Evolutionary conservation across 1,140 invertebrate genomes (phyloP).

Genomic region (Liolophura sinensis): DNA sequence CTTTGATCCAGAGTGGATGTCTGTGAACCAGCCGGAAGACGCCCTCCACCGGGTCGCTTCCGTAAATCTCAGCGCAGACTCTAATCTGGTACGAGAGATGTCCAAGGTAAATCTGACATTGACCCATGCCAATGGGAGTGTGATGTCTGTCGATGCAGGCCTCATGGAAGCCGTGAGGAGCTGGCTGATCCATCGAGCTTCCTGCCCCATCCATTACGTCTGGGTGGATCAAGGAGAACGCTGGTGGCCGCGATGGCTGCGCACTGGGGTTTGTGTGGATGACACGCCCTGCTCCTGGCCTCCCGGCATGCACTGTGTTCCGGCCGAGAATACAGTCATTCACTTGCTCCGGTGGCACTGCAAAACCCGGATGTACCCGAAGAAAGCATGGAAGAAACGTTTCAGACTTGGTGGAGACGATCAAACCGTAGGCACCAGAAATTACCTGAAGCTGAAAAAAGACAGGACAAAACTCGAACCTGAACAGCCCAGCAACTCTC

Average conservation of each 20-base stretch:
- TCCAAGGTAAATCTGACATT: too few species aligned
- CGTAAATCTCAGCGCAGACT: too few species aligned
- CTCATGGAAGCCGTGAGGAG: slow-evolving; percentile 32
- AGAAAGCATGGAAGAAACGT: too few species aligned
- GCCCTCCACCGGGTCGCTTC: background rate
- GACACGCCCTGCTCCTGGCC: slow-evolving; percentile 63
- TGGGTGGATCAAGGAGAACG: slow-evolving; percentile 64
- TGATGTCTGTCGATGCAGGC: background rate
- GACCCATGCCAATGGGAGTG: background rate
- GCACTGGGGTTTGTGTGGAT: slow-evolving; percentile 59
- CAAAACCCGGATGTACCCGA: slow-evolving; percentile 43
- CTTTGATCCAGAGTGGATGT: slow-evolving; percentile 26
- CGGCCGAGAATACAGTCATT: slow-evolving; percentile 42
- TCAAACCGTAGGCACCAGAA: too few species aligned
- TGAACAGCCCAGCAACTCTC: too few species aligned
- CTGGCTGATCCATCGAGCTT: slow-evolving; percentile 62
- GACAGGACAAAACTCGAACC: too few species aligned
- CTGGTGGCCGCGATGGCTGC: slow-evolving; percentile 67
- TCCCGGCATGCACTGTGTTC: slow-evolving; percentile 62
- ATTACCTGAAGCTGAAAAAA: too few species aligned
- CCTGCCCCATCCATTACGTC: slow-evolving; percentile 61
- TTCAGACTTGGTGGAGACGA: too few species aligned
- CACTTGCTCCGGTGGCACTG: slow-evolving; percentile 60
- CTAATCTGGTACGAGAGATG: too few species aligned
- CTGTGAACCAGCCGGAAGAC: slow-evolving; percentile 14